phyloP scores from a whole-genome alignment of 1,140 invertebrate species.

The Odontomachus brunneus region DNA sequence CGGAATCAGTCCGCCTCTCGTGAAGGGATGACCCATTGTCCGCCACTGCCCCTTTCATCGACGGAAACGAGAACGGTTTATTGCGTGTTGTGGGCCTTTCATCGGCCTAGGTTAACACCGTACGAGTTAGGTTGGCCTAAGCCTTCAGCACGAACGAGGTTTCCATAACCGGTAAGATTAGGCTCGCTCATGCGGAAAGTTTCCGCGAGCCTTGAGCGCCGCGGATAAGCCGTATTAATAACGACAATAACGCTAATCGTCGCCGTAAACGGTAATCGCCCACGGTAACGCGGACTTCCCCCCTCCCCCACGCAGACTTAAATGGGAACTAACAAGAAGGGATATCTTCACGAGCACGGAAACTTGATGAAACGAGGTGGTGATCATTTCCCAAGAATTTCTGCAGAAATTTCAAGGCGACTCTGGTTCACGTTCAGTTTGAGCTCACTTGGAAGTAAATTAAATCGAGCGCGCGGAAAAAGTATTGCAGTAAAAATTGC shows the following conservation, averaged over 20 bases:
- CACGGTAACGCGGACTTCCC: background rate
- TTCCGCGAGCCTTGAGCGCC: slow-evolving; percentile 12
- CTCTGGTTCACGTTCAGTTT: background rate
- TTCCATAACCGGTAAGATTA: slow-evolving; percentile 57
- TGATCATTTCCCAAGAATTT: slow-evolving; percentile 6
- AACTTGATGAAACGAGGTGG: slow-evolving; percentile 3
- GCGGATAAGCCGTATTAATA: slow-evolving; percentile 70
- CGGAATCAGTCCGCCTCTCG: background rate
- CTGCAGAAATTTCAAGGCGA: background rate
- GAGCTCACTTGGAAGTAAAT: background rate
- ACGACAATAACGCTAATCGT: slow-evolving; percentile 72
- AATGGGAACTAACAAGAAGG: background rate
- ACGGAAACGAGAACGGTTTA: background rate
- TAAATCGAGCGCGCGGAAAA: background rate
- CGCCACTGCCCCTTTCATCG: background rate
- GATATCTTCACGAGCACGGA: background rate
- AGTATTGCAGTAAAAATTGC: too few species aligned
- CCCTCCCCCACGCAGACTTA: background rate
- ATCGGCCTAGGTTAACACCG: slow-evolving; percentile 13
- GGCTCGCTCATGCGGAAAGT: slow-evolving; percentile 45
- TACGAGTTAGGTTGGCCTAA: slow-evolving; percentile 33
- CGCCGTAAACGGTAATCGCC: slow-evolving; percentile 64
- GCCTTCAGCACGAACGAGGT: slow-evolving; percentile 31
- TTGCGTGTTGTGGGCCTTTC: slow-evolving; percentile 3
- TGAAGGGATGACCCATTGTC: background rate